A percentile compares a stretch with the other conserved stretches of the same genome.
Conservation (phyloP, 1,140 invertebrate genomes). For the Chelonus insularis region DNA sequence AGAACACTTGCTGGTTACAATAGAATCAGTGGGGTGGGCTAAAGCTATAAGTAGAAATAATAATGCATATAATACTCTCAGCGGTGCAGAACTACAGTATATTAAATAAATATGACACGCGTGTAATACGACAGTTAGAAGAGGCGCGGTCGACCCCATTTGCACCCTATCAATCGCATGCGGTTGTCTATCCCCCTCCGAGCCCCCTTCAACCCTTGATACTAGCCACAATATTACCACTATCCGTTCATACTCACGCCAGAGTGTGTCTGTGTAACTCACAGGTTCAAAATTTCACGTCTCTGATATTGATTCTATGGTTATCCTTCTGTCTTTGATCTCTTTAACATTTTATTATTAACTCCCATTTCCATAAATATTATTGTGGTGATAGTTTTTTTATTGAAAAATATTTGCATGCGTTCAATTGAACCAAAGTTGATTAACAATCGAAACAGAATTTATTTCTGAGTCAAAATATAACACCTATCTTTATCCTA, state of each 20-base stretch:
- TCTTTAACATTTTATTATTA: background rate
- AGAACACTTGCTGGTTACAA: constrained; percentile 42
- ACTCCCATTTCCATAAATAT: background rate
- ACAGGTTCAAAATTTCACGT: constrained; percentile 14
- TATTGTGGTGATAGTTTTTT: too few species aligned
- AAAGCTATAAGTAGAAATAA: constrained; percentile 49
- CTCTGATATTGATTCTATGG: constrained; percentile 21
- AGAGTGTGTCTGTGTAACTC: constrained; percentile 7
- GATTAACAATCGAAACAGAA: too few species aligned
- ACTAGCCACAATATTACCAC: constrained; percentile 36
- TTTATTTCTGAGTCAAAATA: too few species aligned
- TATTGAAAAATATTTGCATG: too few species aligned
- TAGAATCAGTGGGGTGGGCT: constrained; percentile 16
- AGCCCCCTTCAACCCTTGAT: background rate
- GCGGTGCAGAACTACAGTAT: constrained; percentile 30
- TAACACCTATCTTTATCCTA: too few species aligned
- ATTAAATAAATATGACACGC: constrained; percentile 56
- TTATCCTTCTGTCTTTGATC: background rate
- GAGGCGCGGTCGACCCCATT: constrained; percentile 48
- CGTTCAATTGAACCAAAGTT: too few species aligned
- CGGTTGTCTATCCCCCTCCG: constrained; percentile 42
- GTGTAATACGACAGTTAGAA: constrained; percentile 46
- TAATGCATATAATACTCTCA: constrained; percentile 41
- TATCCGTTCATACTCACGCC: constrained; percentile 35
- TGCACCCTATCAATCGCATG: constrained; percentile 50